These are phyloP conservation scores for Troides aeacus DNA, from an alignment of 2,888 invertebrate genomes.

Conservation along the genomic window DNA sequence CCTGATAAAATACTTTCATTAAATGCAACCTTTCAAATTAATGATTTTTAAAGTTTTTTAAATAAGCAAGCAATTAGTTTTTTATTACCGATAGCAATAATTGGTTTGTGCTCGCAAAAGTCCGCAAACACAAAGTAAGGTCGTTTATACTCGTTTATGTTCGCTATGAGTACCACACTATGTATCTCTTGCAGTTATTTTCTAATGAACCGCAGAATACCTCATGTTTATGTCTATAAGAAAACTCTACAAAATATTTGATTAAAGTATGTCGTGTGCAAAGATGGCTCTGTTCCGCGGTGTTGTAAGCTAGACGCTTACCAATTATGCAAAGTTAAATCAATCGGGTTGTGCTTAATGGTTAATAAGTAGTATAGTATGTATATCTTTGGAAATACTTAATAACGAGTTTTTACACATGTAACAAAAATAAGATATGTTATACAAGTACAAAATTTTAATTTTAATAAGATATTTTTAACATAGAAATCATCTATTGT, in stretches of 20 bases:
- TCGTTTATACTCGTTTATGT: neutral
- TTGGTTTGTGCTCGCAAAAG: too few species aligned
- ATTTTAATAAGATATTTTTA: neutral
- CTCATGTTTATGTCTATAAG: neutral
- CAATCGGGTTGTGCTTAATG: conserved; percentile 2
- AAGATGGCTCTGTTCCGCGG: neutral
- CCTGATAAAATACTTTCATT: neutral
- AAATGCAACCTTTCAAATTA: neutral
- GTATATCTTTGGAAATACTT: neutral
- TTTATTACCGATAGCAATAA: neutral
- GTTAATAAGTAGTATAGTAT: conserved; percentile 29
- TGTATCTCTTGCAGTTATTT: neutral
- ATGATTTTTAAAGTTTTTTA: neutral
- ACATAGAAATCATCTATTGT: neutral
- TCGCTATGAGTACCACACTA: neutral
- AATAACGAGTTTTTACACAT: neutral
- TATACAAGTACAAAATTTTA: neutral
- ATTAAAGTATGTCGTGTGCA: neutral
- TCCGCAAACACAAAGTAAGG: neutral
- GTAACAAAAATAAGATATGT: conserved; percentile 35
- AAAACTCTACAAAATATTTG: conserved; percentile 1
- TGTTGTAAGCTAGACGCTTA: neutral
- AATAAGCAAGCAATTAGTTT: neutral
- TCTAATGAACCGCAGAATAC: too few species aligned
- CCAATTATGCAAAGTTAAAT: conserved; percentile 1